Conservation (phyloP, 1,140 invertebrate species). For the Drosophila parabipectinata region DNA sequence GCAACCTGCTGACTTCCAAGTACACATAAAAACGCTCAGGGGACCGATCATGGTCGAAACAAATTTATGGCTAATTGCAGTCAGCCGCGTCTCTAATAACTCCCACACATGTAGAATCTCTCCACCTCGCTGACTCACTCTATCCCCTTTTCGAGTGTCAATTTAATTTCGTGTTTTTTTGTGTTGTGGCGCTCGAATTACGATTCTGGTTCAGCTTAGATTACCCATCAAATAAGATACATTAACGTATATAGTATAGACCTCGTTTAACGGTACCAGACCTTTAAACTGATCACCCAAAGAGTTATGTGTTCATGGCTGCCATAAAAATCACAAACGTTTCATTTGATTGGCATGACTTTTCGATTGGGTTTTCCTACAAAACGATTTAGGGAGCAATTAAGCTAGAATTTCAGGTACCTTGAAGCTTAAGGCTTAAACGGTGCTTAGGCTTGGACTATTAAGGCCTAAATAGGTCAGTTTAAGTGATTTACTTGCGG, state of each 20-base stretch:
- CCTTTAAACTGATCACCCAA: constrained; percentile 18
- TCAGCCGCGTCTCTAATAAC: constrained; percentile 41
- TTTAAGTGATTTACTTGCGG: constrained; percentile 13
- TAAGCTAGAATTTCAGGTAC: constrained; percentile 36
- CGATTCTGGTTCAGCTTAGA: constrained; percentile 30
- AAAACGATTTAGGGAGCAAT: constrained; percentile 50
- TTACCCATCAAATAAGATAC: constrained; percentile 21
- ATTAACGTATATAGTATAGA: not conserved
- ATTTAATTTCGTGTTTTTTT: constrained; percentile 38
- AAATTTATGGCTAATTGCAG: constrained; percentile 81
- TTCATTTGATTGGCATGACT: constrained; percentile 42
- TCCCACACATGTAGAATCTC: constrained; percentile 56
- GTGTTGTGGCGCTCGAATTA: constrained; percentile 61
- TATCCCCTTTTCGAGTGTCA: constrained; percentile 4
- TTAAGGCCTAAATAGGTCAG: constrained; percentile 24
- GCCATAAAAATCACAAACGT: constrained; percentile 29
- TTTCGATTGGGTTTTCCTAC: constrained; percentile 3
- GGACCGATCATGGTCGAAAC: constrained; percentile 30
- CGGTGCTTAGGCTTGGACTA: constrained; percentile 29
- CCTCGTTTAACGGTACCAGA: constrained; percentile 59
- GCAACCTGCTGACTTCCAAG: constrained; percentile 79
- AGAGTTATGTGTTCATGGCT: constrained; percentile 53
- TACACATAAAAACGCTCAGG: constrained; percentile 58
- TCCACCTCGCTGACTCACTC: constrained; percentile 37
- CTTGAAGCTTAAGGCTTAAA: constrained; percentile 3